phyloP scores from a whole-genome alignment of 2,888 invertebrate genomes.

The Drosophila mettleri region DNA sequence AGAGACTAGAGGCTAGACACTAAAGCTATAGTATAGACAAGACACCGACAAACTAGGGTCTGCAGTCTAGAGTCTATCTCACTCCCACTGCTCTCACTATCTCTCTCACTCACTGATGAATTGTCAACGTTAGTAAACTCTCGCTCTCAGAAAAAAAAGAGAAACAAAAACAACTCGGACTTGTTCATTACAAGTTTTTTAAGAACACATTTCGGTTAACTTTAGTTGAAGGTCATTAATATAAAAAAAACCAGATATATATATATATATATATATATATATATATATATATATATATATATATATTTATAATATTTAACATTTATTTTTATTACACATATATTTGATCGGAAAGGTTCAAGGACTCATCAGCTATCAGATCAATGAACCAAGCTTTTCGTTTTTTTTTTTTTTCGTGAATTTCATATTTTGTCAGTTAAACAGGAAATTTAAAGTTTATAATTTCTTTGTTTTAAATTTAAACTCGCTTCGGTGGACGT shows the following conservation, averaged over 20 bases:
- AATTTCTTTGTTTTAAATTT: slow-evolving; percentile 58
- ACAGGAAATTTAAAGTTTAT: slow-evolving; percentile 22
- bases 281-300: neutral
- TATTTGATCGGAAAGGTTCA: slow-evolving; percentile 22
- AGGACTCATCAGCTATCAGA: slow-evolving; percentile 37
- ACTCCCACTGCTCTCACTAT: neutral
- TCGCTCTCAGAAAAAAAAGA: neutral
- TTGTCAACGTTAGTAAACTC: neutral
- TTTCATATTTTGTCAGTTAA: slow-evolving; percentile 10
- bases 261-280: neutral
- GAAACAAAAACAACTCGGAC: neutral
- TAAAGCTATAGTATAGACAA: too few species aligned
- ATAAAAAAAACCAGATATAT: slow-evolving; percentile 24
- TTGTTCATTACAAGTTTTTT: slow-evolving; percentile 15
- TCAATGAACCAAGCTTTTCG: slow-evolving; percentile 50
- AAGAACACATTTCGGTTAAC: slow-evolving; percentile 14
- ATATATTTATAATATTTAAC: neutral
- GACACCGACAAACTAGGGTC: neutral
- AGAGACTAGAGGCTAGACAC: too few species aligned
- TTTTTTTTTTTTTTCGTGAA: slow-evolving; percentile 9
- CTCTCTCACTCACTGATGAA: neutral
- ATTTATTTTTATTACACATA: too few species aligned
- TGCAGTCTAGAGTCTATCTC: neutral
- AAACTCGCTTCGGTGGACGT: slow-evolving; percentile 47
- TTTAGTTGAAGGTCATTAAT: slow-evolving; percentile 39